Conservation (phyloP, 2,113 vertebrate genomes). For the Felis catus region DNA sequence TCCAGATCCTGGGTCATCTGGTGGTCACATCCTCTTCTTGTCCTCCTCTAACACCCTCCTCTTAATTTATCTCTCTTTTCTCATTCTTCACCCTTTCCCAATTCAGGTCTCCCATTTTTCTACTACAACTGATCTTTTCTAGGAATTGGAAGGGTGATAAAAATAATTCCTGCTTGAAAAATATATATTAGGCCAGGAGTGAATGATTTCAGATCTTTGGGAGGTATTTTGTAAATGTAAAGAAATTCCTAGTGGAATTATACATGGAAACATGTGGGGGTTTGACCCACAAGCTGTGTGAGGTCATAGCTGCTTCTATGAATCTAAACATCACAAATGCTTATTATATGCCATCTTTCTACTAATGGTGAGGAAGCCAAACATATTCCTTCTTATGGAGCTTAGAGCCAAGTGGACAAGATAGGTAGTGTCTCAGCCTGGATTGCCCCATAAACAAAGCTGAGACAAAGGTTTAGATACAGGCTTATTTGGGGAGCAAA, state of each 20-base stretch:
- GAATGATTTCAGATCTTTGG: conserved; percentile 15
- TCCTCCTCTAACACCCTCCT: background rate
- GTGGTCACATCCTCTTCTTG: background rate
- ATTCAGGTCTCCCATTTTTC: background rate
- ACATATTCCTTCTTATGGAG: background rate
- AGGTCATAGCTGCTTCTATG: background rate
- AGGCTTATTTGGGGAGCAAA: background rate
- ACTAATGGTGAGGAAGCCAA: background rate
- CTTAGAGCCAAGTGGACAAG: background rate
- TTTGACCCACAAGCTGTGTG: background rate
- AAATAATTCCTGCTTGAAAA: conserved; percentile 5
- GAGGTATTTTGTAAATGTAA: background rate
- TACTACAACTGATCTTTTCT: background rate
- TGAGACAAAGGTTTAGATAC: background rate
- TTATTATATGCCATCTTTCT: background rate
- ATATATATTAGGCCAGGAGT: background rate
- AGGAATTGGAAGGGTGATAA: conserved; percentile 26
- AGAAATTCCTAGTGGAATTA: conserved; percentile 27
- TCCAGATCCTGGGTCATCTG: background rate
- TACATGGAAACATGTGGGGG: background rate
- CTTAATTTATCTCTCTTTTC: background rate
- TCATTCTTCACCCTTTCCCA: background rate
- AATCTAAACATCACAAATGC: background rate
- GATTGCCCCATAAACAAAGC: background rate
- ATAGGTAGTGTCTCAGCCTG: background rate